Conservation (phyloP, 2,888 invertebrate genomes). For the Trileptium ribeirensis region DNA sequence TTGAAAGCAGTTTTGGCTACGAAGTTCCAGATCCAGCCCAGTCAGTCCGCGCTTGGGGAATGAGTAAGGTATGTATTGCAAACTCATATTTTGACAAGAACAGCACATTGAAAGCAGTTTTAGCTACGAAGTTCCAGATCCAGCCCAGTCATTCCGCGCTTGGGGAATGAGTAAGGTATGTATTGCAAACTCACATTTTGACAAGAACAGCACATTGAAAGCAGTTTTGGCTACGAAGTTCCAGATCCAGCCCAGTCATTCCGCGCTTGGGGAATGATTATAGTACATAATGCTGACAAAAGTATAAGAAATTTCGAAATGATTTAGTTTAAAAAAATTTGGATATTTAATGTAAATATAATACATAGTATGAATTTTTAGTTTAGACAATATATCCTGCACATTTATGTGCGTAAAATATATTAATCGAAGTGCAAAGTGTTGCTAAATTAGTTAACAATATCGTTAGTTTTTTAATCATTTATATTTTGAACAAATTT, state of each 20-base stretch:
- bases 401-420: no score
- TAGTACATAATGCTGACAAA: no score
- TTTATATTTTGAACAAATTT: no score
- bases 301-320: no score
- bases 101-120: constrained; percentile 3
- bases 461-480: no score
- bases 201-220: no score
- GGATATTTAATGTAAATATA: no score
- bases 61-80: constrained; percentile 44
- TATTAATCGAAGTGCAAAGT: no score
- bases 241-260: constrained; percentile 8
- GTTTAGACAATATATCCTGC: no score
- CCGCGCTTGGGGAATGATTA: constrained; percentile 48
- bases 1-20: constrained; percentile 9
- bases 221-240: constrained; percentile 1
- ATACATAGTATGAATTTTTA: no score
- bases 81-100: neutral
- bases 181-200: neutral
- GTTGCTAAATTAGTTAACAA: no score
- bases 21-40: constrained; percentile 16
- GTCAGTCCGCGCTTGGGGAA: constrained; percentile 43
- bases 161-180: constrained; percentile 49
- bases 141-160: constrained; percentile 31
- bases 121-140: constrained; percentile 14
- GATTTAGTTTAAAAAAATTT: no score